phyloP scores from a whole-genome alignment of 2,113 vertebrate genomes.

The Rousettus leschenaultii region DNA sequence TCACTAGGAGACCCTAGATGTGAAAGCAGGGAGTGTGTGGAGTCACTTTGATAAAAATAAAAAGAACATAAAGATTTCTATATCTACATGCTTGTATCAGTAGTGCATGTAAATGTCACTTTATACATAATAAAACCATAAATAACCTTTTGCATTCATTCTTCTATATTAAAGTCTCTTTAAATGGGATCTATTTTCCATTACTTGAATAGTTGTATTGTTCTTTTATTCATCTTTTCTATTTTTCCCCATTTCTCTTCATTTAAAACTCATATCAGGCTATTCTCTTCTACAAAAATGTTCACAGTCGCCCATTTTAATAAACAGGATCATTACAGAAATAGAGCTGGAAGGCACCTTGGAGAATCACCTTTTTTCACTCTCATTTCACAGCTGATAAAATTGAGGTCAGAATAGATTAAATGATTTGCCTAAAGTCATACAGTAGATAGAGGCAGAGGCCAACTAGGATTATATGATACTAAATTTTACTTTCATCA shows the following conservation, averaged over 20 bases:
- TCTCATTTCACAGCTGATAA: conserved; percentile 55
- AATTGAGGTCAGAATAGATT: conserved; percentile 32
- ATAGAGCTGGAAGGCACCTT: neutral
- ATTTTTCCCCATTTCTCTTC: conserved; percentile 11
- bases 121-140: neutral
- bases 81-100: neutral
- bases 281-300: neutral
- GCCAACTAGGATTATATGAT: neutral
- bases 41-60: neutral
- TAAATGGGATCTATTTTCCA: neutral
- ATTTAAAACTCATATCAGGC: neutral
- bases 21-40: neutral
- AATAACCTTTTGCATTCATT: neutral
- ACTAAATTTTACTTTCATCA: conserved; percentile 37
- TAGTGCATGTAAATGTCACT: neutral
- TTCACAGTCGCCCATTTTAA: conserved; percentile 34
- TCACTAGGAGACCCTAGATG: neutral
- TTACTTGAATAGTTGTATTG: neutral
- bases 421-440: conserved; percentile 60
- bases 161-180: neutral
- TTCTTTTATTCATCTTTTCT: conserved; percentile 29
- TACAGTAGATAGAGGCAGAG: neutral
- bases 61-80: neutral
- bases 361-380: neutral
- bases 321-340: conserved; percentile 31